These are phyloP conservation scores for Chironomus tepperi DNA, from an alignment of 1,140 invertebrate genomes.

Conservation along the genomic window DNA sequence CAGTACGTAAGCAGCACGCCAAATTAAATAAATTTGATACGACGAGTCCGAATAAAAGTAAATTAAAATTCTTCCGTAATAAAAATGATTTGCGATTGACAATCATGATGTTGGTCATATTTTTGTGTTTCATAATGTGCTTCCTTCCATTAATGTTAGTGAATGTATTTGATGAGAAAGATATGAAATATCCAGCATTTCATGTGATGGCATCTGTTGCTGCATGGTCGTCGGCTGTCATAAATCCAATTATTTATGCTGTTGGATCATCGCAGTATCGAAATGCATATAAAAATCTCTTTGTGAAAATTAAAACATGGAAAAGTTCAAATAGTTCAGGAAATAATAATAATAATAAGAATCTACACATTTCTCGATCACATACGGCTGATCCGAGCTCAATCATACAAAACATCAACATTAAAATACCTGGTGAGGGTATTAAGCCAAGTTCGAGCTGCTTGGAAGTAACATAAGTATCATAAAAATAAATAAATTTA, in stretches of 20 bases:
- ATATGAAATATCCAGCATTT: constrained; percentile 53
- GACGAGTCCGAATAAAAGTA: constrained; percentile 31
- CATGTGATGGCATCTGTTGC: constrained; percentile 73
- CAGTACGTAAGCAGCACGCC: constrained; percentile 58
- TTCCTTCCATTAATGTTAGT: constrained; percentile 79
- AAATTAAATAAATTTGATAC: constrained; percentile 46
- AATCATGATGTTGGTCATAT: constrained; percentile 75
- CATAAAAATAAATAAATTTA: too few species aligned
- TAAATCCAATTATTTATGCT: constrained; percentile 82
- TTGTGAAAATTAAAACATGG: constrained; percentile 4
- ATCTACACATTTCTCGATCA: not conserved
- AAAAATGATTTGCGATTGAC: constrained; percentile 49
- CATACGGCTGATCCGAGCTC: not conserved
- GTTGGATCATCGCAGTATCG: constrained; percentile 30
- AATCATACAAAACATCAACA: not conserved
- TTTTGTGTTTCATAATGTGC: constrained; percentile 71
- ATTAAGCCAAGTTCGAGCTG: not conserved
- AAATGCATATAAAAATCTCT: constrained; percentile 26
- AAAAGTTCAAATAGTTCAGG: not conserved
- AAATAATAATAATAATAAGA: constrained; percentile 25
- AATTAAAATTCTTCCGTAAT: constrained; percentile 26
- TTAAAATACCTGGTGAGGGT: not conserved
- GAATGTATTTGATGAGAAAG: constrained; percentile 71
- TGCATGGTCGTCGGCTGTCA: constrained; percentile 76
- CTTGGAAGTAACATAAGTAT: constrained; percentile 20